Percentiles rank a stretch among this genome's conserved stretches.
Conservation (phyloP, 2,113 vertebrate genomes). For the Ploceus nigricollis region DNA sequence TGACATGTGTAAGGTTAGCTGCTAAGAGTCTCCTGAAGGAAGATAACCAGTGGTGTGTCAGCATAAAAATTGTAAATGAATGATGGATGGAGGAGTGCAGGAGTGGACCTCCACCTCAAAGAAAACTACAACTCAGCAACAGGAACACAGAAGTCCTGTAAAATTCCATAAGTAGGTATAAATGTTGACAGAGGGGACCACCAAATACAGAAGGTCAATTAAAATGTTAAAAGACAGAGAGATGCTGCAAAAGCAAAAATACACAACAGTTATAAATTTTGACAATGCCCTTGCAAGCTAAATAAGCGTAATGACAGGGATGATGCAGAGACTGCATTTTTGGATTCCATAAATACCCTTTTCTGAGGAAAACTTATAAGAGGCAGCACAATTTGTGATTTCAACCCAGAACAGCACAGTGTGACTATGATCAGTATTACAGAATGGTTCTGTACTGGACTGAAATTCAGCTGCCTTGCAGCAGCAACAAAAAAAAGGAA, state of each 20-base stretch:
- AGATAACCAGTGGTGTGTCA: not conserved
- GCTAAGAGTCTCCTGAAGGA: not conserved
- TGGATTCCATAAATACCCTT: constrained; percentile 23
- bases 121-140: not conserved
- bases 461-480: constrained; percentile 5
- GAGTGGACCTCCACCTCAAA: not conserved
- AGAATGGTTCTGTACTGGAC: not conserved
- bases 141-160: not conserved
- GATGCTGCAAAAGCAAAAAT: constrained; percentile 17
- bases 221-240: not conserved
- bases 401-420: not conserved
- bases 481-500: not conserved
- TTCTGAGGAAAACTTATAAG: not conserved
- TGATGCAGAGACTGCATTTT: constrained; percentile 29
- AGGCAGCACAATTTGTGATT: constrained; percentile 7
- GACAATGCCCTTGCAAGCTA: not conserved
- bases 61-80: not conserved
- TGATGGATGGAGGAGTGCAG: not conserved
- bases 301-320: not conserved
- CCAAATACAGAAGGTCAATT: not conserved
- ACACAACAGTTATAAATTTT: not conserved
- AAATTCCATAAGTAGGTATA: not conserved
- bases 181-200: not conserved
- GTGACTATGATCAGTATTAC: not conserved
- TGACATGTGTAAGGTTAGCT: not conserved